Evolutionary conservation across 2,888 invertebrate species (phyloP), one percentile per base, ranked within the genome.

Genomic region (Lycia hirtaria): DNA sequence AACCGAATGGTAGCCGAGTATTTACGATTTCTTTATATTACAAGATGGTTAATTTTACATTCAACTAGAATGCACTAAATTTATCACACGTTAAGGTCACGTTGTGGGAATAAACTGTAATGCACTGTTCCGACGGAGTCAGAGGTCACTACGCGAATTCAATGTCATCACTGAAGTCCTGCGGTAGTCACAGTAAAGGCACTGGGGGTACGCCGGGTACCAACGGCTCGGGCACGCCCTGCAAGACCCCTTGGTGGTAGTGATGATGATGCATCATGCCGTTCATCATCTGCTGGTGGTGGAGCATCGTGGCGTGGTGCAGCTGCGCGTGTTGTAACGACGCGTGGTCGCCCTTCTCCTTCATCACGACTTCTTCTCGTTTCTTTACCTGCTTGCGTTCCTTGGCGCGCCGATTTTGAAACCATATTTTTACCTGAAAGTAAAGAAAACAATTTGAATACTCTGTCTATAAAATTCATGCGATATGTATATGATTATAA

Each of bases 341-440:
- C 24, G 92, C 87, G 66, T 92, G 92, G 54, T 89, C 91, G 0
- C 92, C 92, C 62, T 94, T 94, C 65, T 94, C 94, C 65, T 94
- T 94, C 86, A 93, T 92, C 22, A 93, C 89, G 9, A 93, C 93
- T 72, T 97, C 96, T 65, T 95, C 95, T 35, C 96, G 94, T 87
- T 98, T 98, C 82, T 98, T 98, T 35, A 91, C 91, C 80, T 97
- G 96, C 84, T 98, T 98, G 9, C 98, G 93, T 76, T 98, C 98
- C 88, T 98, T 98, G 49, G 98, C 98, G 35, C 98, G 94, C 12
- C 98, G 94, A 83, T 98, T 98, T 93, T 98, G 97, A 81, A 98
- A 98, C 96, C 96, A 96, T 59, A 96, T 96, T 85, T 96, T 95
- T 48, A 95, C 95, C 95, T 92, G 75, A 0, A 72, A 67, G 66